These are phyloP conservation scores for Ichneumoninae sp. DNA, from an alignment of 2,888 invertebrate genomes.

Conservation along the genomic window DNA sequence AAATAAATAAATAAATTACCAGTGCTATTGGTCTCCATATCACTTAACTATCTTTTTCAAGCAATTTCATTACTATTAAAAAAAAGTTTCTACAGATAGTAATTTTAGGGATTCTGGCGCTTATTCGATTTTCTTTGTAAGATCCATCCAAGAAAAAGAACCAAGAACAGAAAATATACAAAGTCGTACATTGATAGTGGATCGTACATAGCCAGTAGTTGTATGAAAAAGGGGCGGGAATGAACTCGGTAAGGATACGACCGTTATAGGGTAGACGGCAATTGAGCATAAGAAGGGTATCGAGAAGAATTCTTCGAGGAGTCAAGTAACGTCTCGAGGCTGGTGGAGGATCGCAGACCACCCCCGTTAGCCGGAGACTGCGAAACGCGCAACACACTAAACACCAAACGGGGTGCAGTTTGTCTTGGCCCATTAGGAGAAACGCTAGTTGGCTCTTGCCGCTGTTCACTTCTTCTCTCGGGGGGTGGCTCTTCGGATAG, in stretches of 20 bases:
- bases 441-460: conserved; percentile 82
- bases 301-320: conserved; percentile 55
- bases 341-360: conserved; percentile 55
- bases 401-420: conserved; percentile 79
- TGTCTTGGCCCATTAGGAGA: conserved; percentile 84
- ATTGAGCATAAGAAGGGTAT: conserved; percentile 52
- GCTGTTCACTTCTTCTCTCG: conserved; percentile 60
- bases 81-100: too few species aligned
- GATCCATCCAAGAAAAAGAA: background rate
- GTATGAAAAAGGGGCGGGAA: conserved; percentile 2
- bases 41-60: background rate
- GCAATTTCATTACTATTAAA: background rate
- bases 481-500: conserved; percentile 58
- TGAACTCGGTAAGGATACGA: conserved; percentile 41
- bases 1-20: background rate
- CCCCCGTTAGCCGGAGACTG: conserved; percentile 48
- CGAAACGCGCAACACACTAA: conserved; percentile 62
- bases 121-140: background rate
- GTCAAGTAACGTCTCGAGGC: conserved; percentile 42
- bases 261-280: conserved; percentile 3
- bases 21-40: too few species aligned
- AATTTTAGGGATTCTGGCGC: background rate
- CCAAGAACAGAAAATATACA: background rate
- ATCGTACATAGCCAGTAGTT: background rate
- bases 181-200: conserved; percentile 3